Percentiles rank a stretch among this genome's conserved stretches.
Evolutionary conservation across 2,888 invertebrate genomes (phyloP).

Genomic region (Pomacea canaliculata): DNA sequence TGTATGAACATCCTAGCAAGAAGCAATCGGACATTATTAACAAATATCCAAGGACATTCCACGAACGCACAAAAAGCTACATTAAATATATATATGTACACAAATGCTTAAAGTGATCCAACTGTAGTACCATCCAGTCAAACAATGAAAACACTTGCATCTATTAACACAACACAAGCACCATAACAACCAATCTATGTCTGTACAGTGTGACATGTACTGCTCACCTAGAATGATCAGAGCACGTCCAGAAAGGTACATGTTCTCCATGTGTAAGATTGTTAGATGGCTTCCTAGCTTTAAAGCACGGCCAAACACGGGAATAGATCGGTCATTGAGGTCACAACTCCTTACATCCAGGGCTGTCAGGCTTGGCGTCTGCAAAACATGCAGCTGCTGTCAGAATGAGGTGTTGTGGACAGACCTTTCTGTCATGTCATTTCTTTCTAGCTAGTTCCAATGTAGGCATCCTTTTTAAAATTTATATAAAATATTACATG

Average conservation of each 20-base stretch:
- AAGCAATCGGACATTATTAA: background rate
- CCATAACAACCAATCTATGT: too few relatives aligned
- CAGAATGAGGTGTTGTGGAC: background rate
- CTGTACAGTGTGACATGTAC: background rate
- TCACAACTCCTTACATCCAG: conserved; percentile 78
- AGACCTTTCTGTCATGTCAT: background rate
- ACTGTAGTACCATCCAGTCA: too few relatives aligned
- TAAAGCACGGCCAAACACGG: conserved; percentile 81
- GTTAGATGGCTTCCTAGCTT: conserved; percentile 80
- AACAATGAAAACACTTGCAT: too few relatives aligned
- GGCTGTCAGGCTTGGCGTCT: conserved; percentile 80
- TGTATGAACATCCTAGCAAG: background rate
- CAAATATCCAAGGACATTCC: too few relatives aligned
- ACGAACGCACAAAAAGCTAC: too few relatives aligned
- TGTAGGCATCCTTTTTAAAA: too few relatives aligned
- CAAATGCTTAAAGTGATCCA: too few relatives aligned
- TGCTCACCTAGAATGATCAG: conserved; percentile 80
- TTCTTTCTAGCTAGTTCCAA: too few relatives aligned
- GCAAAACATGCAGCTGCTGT: conserved; percentile 42
- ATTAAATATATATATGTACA: too few relatives aligned
- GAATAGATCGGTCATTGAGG: conserved; percentile 79
- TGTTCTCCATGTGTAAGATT: conserved; percentile 83
- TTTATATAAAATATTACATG: too few relatives aligned
- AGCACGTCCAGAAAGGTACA: conserved; percentile 80
- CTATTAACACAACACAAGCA: too few relatives aligned